Evolutionary conservation across 2,888 invertebrate genomes (phyloP), one percentile per base, ranked within the genome.

Genomic region (Scaptomyza reducta): DNA sequence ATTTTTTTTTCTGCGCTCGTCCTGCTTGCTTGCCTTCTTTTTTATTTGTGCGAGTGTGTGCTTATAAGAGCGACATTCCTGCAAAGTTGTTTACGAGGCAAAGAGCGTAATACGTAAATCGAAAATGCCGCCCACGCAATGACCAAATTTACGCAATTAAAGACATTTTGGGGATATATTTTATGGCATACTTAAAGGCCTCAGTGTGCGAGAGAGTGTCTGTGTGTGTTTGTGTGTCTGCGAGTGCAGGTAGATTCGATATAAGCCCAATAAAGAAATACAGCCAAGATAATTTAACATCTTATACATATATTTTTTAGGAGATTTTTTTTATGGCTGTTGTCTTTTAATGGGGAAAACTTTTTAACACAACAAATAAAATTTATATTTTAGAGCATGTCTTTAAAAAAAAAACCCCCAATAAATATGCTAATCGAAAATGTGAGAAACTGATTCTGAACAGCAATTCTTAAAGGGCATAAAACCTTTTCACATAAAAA

Each of bases 61-160:
- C 61, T 64, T 74, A 44, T 44, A 56, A 54, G 56, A 58, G 61
- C 67, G 74, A 74, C 72, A 74, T 74, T 76, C 72, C 70, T 50
- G 68, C 51, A 64, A 84, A 87, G 82, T 82, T 82, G 87, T 84
- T 87, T 87, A 87, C 82, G 85, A 79, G 76, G 29, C 74, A 73
- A 62, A 53, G 62, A 68, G 47, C 63, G 68, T 59, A 71, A 72
- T 76, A 61, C 77, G 72, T 60, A 73, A 65, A 75, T 75, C 77
- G 77, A 77, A 69, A 64, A 77, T 77, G 74, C 63, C 73, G 58
- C 69, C 74, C 74, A 75, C 72, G 73, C 77, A 77, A 74, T 74
- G 77, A 59, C 61, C 75, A 74, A 77, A 73, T 75, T 75, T 77
- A 57, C 59, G 64, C 75, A 75, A 75, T 75, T 75, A 75, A 75